These are phyloP conservation scores for Apostichopus parvimensis DNA, from an alignment of 35 echinoderm and acorn worm genomes.

Conservation along the genomic window DNA sequence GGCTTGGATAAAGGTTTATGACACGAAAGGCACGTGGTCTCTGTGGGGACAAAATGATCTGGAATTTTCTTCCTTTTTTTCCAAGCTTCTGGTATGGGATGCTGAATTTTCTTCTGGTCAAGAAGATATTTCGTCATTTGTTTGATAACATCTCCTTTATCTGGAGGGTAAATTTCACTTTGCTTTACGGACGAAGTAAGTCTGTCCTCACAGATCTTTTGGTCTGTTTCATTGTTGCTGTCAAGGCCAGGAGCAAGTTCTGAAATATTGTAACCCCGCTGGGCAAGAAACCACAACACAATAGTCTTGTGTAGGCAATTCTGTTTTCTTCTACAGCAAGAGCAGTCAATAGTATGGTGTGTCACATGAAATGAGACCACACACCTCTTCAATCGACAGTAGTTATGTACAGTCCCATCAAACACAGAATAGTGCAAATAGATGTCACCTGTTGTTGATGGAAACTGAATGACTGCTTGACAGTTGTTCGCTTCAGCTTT, in stretches of 20 bases:
- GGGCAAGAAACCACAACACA: background rate
- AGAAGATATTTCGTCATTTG: background rate
- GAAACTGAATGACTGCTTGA: background rate
- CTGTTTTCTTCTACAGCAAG: background rate
- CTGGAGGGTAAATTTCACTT: background rate
- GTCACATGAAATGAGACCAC: background rate
- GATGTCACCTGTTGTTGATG: background rate
- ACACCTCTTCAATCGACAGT: background rate
- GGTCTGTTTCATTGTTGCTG: background rate
- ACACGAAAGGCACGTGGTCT: background rate
- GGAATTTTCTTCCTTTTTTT: background rate
- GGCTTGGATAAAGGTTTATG: background rate
- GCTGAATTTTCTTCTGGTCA: background rate
- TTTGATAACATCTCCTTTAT: background rate
- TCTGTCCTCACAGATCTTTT: background rate
- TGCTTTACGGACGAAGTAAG: background rate
- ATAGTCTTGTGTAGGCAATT: background rate
- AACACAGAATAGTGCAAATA: constrained; percentile 31
- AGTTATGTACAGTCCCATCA: constrained; percentile 31
- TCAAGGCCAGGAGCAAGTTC: no score
- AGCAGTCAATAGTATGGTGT: background rate
- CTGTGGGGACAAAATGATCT: constrained; percentile 4
- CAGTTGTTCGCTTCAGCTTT: background rate
- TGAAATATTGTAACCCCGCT: background rate
- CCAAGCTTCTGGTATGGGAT: background rate